Conservation (phyloP, 1,140 invertebrate genomes). For the Diploscapter pachys region DNA sequence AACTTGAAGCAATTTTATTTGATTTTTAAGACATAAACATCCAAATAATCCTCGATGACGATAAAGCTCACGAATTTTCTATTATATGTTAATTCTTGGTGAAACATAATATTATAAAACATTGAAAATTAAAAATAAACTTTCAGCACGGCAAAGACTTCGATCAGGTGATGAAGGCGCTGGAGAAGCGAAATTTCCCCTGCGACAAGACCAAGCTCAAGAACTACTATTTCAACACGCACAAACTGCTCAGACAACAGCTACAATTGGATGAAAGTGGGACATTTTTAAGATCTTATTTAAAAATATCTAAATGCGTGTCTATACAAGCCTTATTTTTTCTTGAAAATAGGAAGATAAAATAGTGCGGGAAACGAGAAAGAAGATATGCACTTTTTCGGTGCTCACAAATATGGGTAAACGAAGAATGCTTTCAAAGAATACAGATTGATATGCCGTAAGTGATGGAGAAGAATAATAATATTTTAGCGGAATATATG, state of each 20-base stretch:
- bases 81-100: neutral
- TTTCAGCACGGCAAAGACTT: slow-evolving; percentile 52
- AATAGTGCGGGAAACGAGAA: slow-evolving; percentile 1
- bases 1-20: too few species aligned
- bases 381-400: slow-evolving; percentile 2
- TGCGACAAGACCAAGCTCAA: slow-evolving; percentile 46
- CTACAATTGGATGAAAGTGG: neutral
- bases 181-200: slow-evolving; percentile 46
- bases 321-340: neutral
- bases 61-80: neutral
- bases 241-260: slow-evolving; percentile 25
- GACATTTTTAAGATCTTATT: slow-evolving; percentile 1
- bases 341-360: neutral
- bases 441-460: too few species aligned
- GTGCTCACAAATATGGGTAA: too few species aligned
- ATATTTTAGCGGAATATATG: too few species aligned
- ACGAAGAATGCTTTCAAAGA: too few species aligned
- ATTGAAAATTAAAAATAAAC: neutral
- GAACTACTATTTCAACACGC: slow-evolving; percentile 48
- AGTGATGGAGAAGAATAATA: too few species aligned
- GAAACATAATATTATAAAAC: neutral
- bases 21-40: too few species aligned
- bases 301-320: neutral
- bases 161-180: slow-evolving; percentile 40
- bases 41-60: neutral